A percentile compares a stretch with the other conserved stretches of the same genome.
Evolutionary conservation across 2,797 vertebrate genomes (phyloP).

Genomic region (Oreochromis grahami): DNA sequence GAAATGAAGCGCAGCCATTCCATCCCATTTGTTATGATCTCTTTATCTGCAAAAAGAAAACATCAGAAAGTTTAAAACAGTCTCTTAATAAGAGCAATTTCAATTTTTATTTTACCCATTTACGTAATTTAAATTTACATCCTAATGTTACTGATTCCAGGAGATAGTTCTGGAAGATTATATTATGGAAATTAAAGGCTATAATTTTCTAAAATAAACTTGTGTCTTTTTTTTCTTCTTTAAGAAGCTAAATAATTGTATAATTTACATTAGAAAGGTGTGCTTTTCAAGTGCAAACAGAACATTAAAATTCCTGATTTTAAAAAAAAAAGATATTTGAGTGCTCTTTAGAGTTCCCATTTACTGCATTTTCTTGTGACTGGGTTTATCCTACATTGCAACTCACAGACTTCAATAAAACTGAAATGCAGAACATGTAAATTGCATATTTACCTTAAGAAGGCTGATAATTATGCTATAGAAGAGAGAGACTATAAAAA

Average conservation of each 20-base stretch:
- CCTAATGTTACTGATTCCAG: not conserved
- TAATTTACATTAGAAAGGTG: not conserved
- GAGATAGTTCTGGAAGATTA: accelerated
- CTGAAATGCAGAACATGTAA: not conserved
- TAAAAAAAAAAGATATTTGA: not conserved
- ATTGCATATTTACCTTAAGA: conserved; percentile 48
- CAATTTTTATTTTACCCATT: not conserved
- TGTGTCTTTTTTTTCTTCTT: accelerated
- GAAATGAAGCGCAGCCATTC: not conserved
- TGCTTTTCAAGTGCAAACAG: not conserved
- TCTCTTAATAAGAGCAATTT: not conserved
- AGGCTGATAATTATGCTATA: conserved; percentile 55
- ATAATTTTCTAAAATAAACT: not conserved
- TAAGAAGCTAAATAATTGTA: not conserved
- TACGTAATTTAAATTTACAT: accelerated
- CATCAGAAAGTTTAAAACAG: not conserved
- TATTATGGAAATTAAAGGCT: not conserved
- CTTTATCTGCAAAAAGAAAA: not conserved
- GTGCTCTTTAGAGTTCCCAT: not conserved
- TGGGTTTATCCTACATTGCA: not conserved
- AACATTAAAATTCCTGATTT: not conserved
- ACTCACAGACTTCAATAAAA: not conserved
- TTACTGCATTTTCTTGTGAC: not conserved
- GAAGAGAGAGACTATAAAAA: conserved; percentile 56
- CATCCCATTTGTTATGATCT: not conserved